Evolutionary conservation across 2,113 vertebrate species (phyloP), one percentile per base, ranked within the genome.

Genomic region (Syngnathus floridae): DNA sequence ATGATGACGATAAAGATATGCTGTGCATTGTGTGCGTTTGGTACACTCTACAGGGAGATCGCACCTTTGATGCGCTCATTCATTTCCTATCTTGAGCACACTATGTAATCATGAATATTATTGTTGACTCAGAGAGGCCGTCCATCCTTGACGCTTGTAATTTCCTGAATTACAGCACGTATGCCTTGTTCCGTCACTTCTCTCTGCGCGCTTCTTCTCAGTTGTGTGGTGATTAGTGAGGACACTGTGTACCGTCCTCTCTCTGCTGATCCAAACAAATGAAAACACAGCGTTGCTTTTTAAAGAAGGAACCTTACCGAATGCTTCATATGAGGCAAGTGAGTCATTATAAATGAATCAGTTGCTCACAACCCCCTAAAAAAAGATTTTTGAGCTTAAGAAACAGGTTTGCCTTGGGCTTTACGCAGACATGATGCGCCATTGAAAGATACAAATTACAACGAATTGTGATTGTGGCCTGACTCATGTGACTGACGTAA

Each of bases 141-240:
- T 61, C 37, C 40, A 43, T 61, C 59, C 11, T 61, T 61, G 59
- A 26, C 40, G 40, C 59, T 69, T 51, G 68, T 71, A 71, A 78
- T 86, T 82, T 83, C 76, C 87, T 89, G 80, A 74, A 79, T 76
- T 78, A 71, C 73, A 61, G 62, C 66, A 65, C 49, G 3, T 64
- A 56, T 21, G 10, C 63, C 48, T 54, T 60, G 26, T 63, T 63
- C 31, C 19, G 11, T 79, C 75, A 75, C 75, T 70, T 74, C 69
- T 66, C 56, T 10, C 65, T 55, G 56, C 66, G 61, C 54, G 19
- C 46, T 64, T 67, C 4, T 49, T 2, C n/a, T 13, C 31, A 19
- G 37, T 62, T 71, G 68, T 79, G 75, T 72, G 62, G 76, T 63
- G 58, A 64, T 64, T 36, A 55, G 67, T 17, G 65, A 79, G 83